Base-by-base conservation (phyloP, 2,888 invertebrate genomes). In the Tachina grossa region DNA sequence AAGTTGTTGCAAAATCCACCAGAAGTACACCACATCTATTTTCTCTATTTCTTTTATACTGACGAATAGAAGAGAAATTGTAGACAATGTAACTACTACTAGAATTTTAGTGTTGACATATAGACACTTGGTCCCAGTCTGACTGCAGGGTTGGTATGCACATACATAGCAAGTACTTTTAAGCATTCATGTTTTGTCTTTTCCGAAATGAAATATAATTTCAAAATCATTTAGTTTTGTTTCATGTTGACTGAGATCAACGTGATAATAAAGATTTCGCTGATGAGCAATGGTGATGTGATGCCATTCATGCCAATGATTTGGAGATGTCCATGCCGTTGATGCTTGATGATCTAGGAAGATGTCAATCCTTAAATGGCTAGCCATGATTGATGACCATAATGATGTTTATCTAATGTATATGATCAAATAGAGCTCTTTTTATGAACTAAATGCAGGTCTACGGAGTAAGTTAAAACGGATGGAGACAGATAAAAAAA, bases 401-500 rank as follows among this genome's bases (percentile, higher is more conserved):
- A 83, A 85, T 85, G 79, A 83, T 76, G 83, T 79, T 85, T 85
- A 80, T 80, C 83, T 83, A 83, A 85, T 80, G 79, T 79, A 71
- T 85, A 63, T 66, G 85, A 85, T 83, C 85, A 80, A 85, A 76
- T 76, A 66, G 76, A 80, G 47, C 83, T 83, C 75, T 83, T 85
- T 76, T 80, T 83, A 49, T 72, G 43, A 57, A 61, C 83, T 83
- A 80, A 83, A 83, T 80, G 43, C 79, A 79, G 47, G 79, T 80
- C 83, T 83, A 83, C 49, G 66, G 71, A 63, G 79, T 79, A 63
- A 76, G 71, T 65, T 66, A 49, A 63, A 68, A 77, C 65, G 65
- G 57, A 47, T 71, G 41, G 63, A 45, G 61, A 45, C 13, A 69
- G 63, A 65, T 39, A 16, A n/a, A 51, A 69, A 71, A 77, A 51